Evolutionary conservation across 2,797 vertebrate species (phyloP), one percentile per base, ranked within the genome.

Genomic region (Sebastes cheni): DNA sequence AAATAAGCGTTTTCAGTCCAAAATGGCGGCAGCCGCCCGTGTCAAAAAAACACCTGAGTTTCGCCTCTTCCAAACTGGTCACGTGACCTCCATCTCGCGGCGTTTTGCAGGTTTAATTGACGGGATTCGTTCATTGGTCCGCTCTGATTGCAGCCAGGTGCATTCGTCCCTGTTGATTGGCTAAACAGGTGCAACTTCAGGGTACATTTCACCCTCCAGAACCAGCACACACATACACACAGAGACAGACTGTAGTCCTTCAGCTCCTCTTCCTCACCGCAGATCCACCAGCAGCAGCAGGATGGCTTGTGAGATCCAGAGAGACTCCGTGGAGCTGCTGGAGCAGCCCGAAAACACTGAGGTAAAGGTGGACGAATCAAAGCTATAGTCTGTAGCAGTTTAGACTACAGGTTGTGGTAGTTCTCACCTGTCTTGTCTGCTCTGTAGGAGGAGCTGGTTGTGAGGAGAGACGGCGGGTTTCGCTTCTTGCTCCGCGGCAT

Each of bases 401-500:
- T 23, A 6, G 59, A 9, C 2, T 20, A 14, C 23, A 8, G 1
- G 8, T 6, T 39, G 5, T 34, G 12, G 4, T 61, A 4, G 42
- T 8, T 25, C 18, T 64, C 3, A 34, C 50, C 1, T 18, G 22
- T 4, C 13, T 6, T 65, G 5, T 64, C 7, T 60, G 10, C 2
- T 42, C 22, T 66, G 30, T 62, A 96, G 96, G 89, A 34, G 27
- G 88, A 34, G 27, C 54, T 30, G 11, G 81, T 91, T 2, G 90
- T 86, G 77, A 73, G 50, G 87, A 91, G 84, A 66, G 84, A 67
- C 76, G 84, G 93, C 2, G 66, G 93, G 12, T 12, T 95, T 2
- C 67, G 64, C 55, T 80, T 83, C 34, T 0, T 95, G 32, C 75
- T 95, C 64, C 89, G 89, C 83, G 93, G 90, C 52, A 66, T 96